Evolutionary conservation across 2,113 vertebrate genomes (phyloP).

Genomic region (Oplegnathus fasciatus): DNA sequence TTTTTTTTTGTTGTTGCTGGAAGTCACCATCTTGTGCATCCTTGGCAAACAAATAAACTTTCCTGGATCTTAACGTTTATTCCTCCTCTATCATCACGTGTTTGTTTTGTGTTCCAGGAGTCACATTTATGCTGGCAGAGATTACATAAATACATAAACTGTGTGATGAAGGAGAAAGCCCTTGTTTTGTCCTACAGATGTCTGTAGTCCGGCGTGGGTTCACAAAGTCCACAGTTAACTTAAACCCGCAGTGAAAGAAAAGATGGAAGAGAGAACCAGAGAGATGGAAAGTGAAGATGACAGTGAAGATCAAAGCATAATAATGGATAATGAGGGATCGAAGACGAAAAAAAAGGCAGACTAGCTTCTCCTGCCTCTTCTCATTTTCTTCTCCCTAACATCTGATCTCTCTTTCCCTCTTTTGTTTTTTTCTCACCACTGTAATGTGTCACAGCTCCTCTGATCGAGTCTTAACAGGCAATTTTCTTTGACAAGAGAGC

Average conservation of each 20-base stretch:
- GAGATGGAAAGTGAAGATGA: slow-evolving; percentile 23
- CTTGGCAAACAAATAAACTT: not conserved
- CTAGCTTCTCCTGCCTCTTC: slow-evolving; percentile 1
- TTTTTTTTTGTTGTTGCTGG: no score
- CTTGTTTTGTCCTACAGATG: not conserved
- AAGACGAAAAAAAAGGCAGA: slow-evolving; percentile 1
- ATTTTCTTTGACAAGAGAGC: not conserved
- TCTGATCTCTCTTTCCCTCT: not conserved
- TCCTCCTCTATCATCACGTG: not conserved
- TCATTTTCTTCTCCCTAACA: slow-evolving; percentile 12
- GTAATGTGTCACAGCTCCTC: slow-evolving; percentile 12
- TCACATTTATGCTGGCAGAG: not conserved
- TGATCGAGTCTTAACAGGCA: slow-evolving; percentile 1
- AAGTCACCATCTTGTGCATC: no score
- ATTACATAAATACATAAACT: not conserved
- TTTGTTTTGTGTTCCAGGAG: not conserved
- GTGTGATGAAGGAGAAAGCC: not conserved
- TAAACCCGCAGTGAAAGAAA: not conserved
- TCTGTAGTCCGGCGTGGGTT: not conserved
- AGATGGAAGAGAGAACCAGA: not conserved
- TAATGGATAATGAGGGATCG: slow-evolving; percentile 33
- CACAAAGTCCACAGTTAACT: not conserved
- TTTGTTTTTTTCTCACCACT: not conserved
- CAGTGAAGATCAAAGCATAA: slow-evolving; percentile 44
- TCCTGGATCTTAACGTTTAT: not conserved